These are phyloP conservation scores for Lamproptera curius DNA, from an alignment of 2,888 invertebrate species.

Conservation along the genomic window DNA sequence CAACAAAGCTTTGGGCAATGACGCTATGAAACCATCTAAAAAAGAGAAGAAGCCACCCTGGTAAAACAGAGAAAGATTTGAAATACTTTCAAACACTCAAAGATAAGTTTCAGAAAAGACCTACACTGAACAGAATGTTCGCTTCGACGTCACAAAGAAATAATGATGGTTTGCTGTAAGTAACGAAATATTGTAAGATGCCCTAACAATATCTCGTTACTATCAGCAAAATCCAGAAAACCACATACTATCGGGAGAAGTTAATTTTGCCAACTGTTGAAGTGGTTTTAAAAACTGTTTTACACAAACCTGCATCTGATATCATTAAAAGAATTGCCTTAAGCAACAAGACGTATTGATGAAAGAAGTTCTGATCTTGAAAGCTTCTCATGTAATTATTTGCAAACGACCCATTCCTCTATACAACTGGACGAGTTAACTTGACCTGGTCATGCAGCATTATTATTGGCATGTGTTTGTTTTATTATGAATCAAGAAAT, in stretches of 20 bases:
- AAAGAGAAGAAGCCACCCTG: conserved; percentile 18
- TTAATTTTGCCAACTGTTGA: conserved; percentile 3
- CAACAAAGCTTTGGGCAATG: conserved; percentile 24
- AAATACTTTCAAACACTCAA: too few species aligned
- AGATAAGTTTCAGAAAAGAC: too few species aligned
- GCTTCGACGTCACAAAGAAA: conserved; percentile 10
- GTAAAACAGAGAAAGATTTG: conserved; percentile 22
- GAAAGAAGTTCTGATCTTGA: neutral
- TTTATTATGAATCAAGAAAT: too few species aligned
- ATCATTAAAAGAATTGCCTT: too few species aligned
- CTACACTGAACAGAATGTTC: too few species aligned
- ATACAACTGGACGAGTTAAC: too few species aligned
- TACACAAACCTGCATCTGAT: conserved; percentile 1
- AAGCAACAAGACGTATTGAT: neutral
- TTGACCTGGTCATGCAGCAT: too few species aligned
- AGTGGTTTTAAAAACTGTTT: conserved; percentile 5
- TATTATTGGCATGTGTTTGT: too few species aligned
- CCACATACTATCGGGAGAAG: neutral
- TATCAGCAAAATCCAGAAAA: neutral
- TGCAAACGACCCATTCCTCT: neutral
- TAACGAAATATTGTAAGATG: too few species aligned
- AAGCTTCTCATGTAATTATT: neutral
- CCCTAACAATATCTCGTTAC: conserved; percentile 3
- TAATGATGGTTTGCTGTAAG: neutral
- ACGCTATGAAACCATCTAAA: conserved; percentile 23